Conservation (phyloP, 1,140 invertebrate species). For the Atta colombica region DNA sequence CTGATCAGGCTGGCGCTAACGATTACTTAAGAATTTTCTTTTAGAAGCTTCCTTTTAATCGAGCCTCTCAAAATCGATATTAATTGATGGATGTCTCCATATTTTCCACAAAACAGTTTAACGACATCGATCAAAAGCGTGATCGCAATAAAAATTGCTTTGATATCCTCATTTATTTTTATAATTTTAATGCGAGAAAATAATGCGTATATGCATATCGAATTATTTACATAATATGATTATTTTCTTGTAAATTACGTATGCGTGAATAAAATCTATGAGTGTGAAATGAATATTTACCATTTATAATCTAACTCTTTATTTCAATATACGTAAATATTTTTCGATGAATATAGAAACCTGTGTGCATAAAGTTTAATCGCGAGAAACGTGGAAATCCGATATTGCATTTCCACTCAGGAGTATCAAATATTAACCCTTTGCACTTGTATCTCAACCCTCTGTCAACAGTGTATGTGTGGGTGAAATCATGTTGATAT, state of each 20-base stretch:
- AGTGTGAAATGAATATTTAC: conserved; percentile 26
- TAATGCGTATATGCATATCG: not conserved
- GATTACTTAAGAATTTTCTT: conserved; percentile 47
- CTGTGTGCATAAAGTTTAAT: conserved; percentile 45
- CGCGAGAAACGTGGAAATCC: conserved; percentile 33
- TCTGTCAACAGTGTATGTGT: conserved; percentile 27
- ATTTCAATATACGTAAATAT: conserved; percentile 41
- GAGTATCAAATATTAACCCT: conserved; percentile 53
- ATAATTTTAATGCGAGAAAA: not conserved
- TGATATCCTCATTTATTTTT: not conserved
- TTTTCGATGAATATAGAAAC: conserved; percentile 9
- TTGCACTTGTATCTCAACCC: conserved; percentile 45
- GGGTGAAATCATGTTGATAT: not conserved
- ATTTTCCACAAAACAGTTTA: not conserved
- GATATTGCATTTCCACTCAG: conserved; percentile 49
- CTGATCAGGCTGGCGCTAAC: not conserved
- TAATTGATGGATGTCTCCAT: not conserved
- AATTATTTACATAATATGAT: conserved; percentile 8
- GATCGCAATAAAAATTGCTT: not conserved
- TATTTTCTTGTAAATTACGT: not conserved
- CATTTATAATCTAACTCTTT: conserved; percentile 9
- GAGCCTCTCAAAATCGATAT: conserved; percentile 19
- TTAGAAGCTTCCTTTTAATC: conserved; percentile 26
- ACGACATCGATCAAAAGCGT: not conserved
- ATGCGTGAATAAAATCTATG: conserved; percentile 1